Base-by-base conservation (phyloP, 2,888 invertebrate genomes). In the Noctua janthe region DNA sequence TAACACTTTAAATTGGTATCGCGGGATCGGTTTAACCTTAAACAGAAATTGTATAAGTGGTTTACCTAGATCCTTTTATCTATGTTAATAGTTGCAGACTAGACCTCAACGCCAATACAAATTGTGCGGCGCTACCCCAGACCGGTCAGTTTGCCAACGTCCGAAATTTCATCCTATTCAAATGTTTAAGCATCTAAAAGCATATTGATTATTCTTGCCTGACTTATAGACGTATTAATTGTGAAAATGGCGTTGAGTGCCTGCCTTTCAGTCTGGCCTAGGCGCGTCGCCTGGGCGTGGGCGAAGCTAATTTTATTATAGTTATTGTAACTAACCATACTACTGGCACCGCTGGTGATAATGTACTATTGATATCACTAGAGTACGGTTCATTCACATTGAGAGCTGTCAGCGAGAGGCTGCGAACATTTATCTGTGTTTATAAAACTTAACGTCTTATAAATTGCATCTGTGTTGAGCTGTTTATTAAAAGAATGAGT, bases 121-220 rank as follows among this genome's bases (percentile, higher is more conserved):
- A 82, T 87, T 47, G 54, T 77, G 82, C 51, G 78, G 80, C 35
- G 49, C 23, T 73, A 71, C 29, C 71, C 71, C 54, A 84, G 77
- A n/a, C 71, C 56, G 47, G 43, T 78, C 78, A 74, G 62, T 90
- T 89, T 85, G 83, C 84, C 76, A 86, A 83, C 39, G 82, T 88
- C 85, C 78, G 89, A 91, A 91, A 93, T 89, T 87, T 87, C 77
- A 92, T 91, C 87, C 91, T 89, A 86, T 83, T 82, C 87, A 89
- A 93, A 91, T 91, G 87, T 92, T 91, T 89, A 84, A 84, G 85
- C 86, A 82, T 80, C 92, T 94, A 91, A 94, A 93, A 94, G 93
- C 91, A 82, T 95, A 95, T 96, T 92, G 95, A 95, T 95, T 94
- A 92, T 91, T 91, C 86, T 92, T 89, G 93, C 91, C 92, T 92